Percentiles rank a stretch among this genome's conserved stretches.
phyloP scores from a whole-genome alignment of 2,888 invertebrate genomes.

The Zeuzera pyrina region DNA sequence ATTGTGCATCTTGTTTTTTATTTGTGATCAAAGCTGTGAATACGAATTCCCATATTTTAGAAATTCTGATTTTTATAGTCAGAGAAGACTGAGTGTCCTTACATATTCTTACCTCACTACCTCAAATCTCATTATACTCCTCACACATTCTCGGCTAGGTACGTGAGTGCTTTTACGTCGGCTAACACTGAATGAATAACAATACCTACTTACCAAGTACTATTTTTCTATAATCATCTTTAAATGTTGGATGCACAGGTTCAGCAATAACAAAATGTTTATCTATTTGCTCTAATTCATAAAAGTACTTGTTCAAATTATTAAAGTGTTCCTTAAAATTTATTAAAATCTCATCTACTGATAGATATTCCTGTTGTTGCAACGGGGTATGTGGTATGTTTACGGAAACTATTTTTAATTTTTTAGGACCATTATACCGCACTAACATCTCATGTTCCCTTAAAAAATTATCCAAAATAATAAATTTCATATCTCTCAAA shows the following conservation, averaged over 20 bases:
- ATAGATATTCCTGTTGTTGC: conserved; percentile 34
- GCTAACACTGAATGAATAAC: too few species aligned
- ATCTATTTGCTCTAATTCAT: conserved; percentile 47
- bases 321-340: conserved; percentile 29
- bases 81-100: too few species aligned
- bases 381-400: conserved; percentile 36
- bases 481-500: conserved; percentile 42
- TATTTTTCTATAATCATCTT: conserved; percentile 53
- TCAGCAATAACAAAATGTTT: conserved; percentile 44
- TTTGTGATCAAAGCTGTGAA: too few species aligned
- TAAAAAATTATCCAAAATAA: conserved; percentile 25
- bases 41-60: too few species aligned
- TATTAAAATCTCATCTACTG: conserved; percentile 31
- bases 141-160: too few species aligned
- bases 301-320: conserved; percentile 37
- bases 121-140: too few species aligned
- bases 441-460: conserved; percentile 42
- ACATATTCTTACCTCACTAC: too few species aligned
- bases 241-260: conserved; percentile 41
- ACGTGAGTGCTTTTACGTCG: too few species aligned
- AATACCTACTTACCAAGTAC: conserved; percentile 33
- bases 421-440: conserved; percentile 30
- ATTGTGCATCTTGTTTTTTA: too few species aligned
- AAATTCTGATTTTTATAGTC: too few species aligned
- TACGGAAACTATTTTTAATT: conserved; percentile 27